These are phyloP conservation scores for Cataglyphis livida DNA, from an alignment of 2,888 invertebrate species.

Conservation along the genomic window DNA sequence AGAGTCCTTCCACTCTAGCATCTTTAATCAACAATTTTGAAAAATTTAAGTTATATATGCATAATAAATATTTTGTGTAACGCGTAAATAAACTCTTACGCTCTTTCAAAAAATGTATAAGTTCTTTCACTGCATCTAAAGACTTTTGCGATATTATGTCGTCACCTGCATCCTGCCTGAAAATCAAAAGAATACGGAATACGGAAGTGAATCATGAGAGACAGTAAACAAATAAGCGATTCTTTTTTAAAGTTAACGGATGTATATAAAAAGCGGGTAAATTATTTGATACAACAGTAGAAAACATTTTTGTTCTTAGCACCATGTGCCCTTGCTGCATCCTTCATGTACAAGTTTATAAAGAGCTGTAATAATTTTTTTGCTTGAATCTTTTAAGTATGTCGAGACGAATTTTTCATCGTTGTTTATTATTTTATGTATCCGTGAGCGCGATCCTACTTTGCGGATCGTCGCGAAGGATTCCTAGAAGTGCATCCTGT, in stretches of 20 bases:
- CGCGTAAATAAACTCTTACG: constrained; percentile 79
- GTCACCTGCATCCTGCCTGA: constrained; percentile 73
- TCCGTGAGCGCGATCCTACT: constrained; percentile 44
- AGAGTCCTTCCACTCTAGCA: constrained; percentile 80
- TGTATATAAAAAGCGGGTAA: constrained; percentile 2
- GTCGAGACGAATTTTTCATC: constrained; percentile 38
- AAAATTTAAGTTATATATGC: background rate
- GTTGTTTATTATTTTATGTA: constrained; percentile 41
- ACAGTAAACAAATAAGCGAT: constrained; percentile 18
- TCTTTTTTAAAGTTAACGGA: constrained; percentile 22
- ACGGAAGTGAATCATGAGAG: constrained; percentile 27
- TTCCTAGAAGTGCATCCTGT: constrained; percentile 65
- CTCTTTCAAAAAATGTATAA: constrained; percentile 84
- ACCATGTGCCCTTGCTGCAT: constrained; percentile 3
- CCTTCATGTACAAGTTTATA: constrained; percentile 60
- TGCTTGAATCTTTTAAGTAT: constrained; percentile 48
- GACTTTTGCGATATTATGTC: constrained; percentile 86
- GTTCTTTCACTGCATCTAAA: constrained; percentile 83
- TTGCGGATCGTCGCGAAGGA: constrained; percentile 57
- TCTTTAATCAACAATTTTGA: constrained; percentile 67
- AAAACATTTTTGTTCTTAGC: constrained; percentile 33
- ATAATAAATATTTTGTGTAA: background rate
- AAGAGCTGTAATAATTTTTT: constrained; percentile 24
- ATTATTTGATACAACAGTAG: background rate
- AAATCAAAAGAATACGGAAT: constrained; percentile 17